These are phyloP conservation scores for Chrosomus eos DNA, from an alignment of 2,797 vertebrate species.

Conservation along the genomic window DNA sequence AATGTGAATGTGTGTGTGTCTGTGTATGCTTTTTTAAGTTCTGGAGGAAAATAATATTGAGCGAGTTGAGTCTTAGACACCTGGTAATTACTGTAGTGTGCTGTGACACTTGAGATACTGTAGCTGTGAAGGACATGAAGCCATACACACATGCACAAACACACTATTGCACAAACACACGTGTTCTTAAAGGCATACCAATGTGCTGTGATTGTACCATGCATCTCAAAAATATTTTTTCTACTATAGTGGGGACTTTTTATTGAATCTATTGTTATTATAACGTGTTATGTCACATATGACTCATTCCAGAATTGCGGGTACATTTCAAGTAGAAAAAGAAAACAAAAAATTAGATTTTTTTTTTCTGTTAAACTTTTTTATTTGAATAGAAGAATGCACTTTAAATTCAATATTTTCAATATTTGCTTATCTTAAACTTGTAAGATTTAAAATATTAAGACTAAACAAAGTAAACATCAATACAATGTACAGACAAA, in stretches of 20 bases:
- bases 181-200: neutral
- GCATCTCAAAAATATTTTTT: neutral
- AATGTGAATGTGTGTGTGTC: slow-evolving; percentile 6
- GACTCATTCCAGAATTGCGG: no score
- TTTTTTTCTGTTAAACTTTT: no score
- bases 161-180: neutral
- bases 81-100: slow-evolving; percentile 22
- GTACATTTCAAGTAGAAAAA: no score
- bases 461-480: no score
- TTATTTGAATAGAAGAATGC: no score
- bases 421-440: no score
- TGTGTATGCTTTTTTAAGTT: slow-evolving; percentile 26
- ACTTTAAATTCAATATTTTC: no score
- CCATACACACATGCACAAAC: neutral
- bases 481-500: no score
- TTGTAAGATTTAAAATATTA: no score
- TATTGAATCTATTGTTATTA: neutral
- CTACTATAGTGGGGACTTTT: neutral
- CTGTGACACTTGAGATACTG: slow-evolving; percentile 14
- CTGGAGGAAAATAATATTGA: slow-evolving; percentile 19
- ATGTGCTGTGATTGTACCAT: neutral
- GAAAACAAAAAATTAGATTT: no score
- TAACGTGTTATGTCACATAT: neutral
- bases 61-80: slow-evolving; percentile 20
- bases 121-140: slow-evolving; percentile 26